Conservation (phyloP, 2,888 invertebrate genomes). For the Drosophila borborema region DNA sequence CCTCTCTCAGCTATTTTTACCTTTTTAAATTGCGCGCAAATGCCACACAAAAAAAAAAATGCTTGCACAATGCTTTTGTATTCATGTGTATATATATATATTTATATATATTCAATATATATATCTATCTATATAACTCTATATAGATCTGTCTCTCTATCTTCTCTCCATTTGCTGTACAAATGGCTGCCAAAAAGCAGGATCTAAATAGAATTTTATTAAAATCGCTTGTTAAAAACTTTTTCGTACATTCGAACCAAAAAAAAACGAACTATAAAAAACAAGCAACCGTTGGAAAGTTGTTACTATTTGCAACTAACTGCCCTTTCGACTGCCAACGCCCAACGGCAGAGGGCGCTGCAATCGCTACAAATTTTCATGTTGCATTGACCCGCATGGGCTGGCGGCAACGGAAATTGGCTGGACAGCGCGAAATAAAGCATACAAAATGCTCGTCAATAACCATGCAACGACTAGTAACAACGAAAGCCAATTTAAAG, state of each 20-base stretch:
- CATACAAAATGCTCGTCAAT: conserved; percentile 72
- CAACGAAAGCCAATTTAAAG: conserved; percentile 72
- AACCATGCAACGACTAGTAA: conserved; percentile 52
- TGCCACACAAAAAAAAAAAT: conserved; percentile 12
- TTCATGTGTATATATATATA: conserved; percentile 1
- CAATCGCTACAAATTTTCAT: conserved; percentile 8
- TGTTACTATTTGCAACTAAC: conserved; percentile 32
- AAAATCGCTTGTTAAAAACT: conserved; percentile 80
- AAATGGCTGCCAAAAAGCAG: conserved; percentile 62
- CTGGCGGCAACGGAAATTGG: conserved; percentile 74
- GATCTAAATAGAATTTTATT: conserved; percentile 77
- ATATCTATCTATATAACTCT: conserved; percentile 1
- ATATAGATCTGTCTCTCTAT: not conserved
- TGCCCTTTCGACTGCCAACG: not conserved
- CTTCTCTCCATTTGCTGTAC: conserved; percentile 22
- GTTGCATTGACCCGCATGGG: conserved; percentile 51
- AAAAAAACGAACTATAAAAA: conserved; percentile 8
- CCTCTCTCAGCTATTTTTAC: conserved; percentile 2
- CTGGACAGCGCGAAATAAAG: conserved; percentile 73
- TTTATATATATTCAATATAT: not conserved
- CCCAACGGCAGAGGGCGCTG: not conserved
- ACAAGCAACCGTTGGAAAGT: conserved; percentile 35
- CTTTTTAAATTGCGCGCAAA: conserved; percentile 36
- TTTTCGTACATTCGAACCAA: conserved; percentile 41
- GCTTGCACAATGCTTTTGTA: not conserved